Evolutionary conservation across 2,113 vertebrate genomes (phyloP).

Genomic region (Ibidorhyncha struthersii): DNA sequence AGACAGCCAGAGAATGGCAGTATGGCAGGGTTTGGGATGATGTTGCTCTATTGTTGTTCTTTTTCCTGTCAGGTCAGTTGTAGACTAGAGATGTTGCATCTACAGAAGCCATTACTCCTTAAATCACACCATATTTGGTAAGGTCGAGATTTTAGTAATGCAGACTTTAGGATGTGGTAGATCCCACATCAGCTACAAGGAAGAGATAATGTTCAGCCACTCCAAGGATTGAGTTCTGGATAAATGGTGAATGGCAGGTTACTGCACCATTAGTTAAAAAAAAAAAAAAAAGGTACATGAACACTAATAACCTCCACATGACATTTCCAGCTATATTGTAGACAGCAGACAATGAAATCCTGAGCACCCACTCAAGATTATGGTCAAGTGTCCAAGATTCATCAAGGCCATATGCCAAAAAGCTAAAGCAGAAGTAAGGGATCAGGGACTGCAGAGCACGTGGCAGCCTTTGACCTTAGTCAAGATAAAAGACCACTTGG

Average conservation of each 20-base stretch:
- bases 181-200: background rate
- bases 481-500: background rate
- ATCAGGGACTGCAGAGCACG: background rate
- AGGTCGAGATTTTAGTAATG: background rate
- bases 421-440: background rate
- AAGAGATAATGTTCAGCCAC: background rate
- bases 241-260: background rate
- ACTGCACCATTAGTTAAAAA: background rate
- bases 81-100: fast-evolving
- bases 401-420: background rate
- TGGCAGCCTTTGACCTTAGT: background rate
- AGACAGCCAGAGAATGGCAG: background rate
- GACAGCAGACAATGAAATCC: background rate
- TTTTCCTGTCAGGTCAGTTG: background rate
- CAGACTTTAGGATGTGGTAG: background rate
- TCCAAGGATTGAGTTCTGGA: background rate
- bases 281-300: background rate
- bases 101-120: too few species aligned
- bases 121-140: background rate
- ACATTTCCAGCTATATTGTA: background rate
- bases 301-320: fast-evolving
- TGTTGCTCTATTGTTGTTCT: fast-evolving
- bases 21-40: background rate
- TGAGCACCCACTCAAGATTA: background rate
- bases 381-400: background rate